These are phyloP conservation scores for Callyntrura sp. DNA, from an alignment of 2,888 invertebrate genomes.

Conservation along the genomic window DNA sequence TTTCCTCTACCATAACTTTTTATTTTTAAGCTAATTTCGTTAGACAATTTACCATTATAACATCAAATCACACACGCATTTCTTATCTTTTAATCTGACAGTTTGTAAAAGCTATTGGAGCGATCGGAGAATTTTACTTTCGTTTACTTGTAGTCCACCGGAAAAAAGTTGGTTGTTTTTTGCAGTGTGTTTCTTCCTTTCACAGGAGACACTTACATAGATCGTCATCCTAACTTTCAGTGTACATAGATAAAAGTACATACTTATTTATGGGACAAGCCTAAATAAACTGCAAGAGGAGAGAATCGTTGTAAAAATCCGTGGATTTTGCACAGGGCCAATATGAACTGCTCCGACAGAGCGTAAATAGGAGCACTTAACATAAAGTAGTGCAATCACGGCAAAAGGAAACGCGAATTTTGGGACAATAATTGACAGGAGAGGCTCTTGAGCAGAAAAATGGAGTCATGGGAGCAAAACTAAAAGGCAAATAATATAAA, in stretches of 20 bases:
- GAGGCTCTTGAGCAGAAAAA: not conserved
- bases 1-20: too few species aligned
- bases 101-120: too few species aligned
- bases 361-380: not conserved
- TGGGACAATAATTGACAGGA: slow-evolving; percentile 23
- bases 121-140: too few species aligned
- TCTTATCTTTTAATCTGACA: too few species aligned
- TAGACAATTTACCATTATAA: too few species aligned
- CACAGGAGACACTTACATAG: too few species aligned
- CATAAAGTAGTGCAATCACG: slow-evolving; percentile 1
- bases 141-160: too few species aligned
- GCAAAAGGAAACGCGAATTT: not conserved
- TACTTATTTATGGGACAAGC: not conserved
- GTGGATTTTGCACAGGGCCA: too few species aligned
- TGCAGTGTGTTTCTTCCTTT: not conserved
- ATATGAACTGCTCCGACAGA: not conserved
- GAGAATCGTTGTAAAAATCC: not conserved
- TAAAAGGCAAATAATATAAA: slow-evolving; percentile 7
- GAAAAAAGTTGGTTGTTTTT: not conserved
- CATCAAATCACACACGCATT: too few species aligned
- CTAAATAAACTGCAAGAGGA: not conserved
- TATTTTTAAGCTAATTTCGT: too few species aligned
- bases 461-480: not conserved
- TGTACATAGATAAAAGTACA: not conserved
- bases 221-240: not conserved